Base-by-base conservation (phyloP, 2,888 invertebrate species). In the Drosophila cracens region DNA sequence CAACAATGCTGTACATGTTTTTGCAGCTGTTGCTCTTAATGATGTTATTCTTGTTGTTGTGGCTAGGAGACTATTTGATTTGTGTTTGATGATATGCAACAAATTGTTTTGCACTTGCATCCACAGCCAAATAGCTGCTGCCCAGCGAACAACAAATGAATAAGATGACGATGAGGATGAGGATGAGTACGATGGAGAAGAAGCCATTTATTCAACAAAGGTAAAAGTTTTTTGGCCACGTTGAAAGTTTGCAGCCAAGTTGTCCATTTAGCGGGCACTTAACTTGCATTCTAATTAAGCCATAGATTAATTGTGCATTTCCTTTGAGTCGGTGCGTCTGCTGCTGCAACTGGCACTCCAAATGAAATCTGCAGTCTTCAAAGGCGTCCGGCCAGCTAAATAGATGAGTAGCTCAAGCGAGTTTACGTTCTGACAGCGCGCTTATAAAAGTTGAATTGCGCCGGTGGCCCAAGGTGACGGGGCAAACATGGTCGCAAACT, bases 261-360 rank as follows among this genome's bases (percentile, higher is more conserved):
- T 40, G 57, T 57, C 49, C 46, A 46, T 46, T 46, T 25, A 16
- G 16, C 51, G 43, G 61, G 13, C 73, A 76, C 79, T 79, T 73
- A 46, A 70, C 73, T 69, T 69, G 77, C 79, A 77, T 79, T 80
- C 80, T 80, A 79, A 79, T 79, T 80, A 80, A 74, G 79, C 79
- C 67, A 52, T 54, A 70, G 79, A 79, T 80, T 80, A 79, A 79
- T 80, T 80, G 76, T 69, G 68, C 77, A 66, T 78, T 77, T 74
- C 67, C 78, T 73, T 76, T 77, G 76, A 60, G 48, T n/a, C 48
- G 67, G 59, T 53, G 33, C 49, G 33, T 33, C 21, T 21, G 21
- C 13, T 25, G 21, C 7, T 27, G 54, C 36, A 11, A 18, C 36
- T 27, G 18, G 18, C 21, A n/a, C 54, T 54, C 36, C 54, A 25